phyloP scores from a whole-genome alignment of 2,888 invertebrate genomes.

The Thymelicus lineola region DNA sequence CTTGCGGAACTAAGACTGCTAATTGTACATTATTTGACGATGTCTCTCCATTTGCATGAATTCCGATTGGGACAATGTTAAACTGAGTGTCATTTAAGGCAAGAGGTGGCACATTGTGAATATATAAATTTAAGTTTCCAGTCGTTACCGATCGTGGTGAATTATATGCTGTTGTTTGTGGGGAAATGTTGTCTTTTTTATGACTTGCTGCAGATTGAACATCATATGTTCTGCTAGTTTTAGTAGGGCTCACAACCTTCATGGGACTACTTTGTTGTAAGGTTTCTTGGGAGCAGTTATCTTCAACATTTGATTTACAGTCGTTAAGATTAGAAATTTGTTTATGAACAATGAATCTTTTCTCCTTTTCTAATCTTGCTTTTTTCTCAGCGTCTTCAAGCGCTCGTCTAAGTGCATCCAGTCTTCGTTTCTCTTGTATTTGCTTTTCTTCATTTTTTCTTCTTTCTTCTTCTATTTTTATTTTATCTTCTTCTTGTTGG shows the following conservation, averaged over 20 bases:
- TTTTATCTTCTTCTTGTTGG: constrained; percentile 89
- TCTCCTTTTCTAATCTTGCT: constrained; percentile 88
- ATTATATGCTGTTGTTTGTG: constrained; percentile 73
- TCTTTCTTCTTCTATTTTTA: constrained; percentile 90
- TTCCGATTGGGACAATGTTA: constrained; percentile 76
- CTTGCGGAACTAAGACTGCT: constrained; percentile 86
- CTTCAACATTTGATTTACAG: constrained; percentile 54
- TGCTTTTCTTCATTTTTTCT: constrained; percentile 87
- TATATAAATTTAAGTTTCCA: constrained; percentile 74
- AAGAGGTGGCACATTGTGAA: constrained; percentile 75
- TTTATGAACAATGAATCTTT: constrained; percentile 69
- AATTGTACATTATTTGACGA: constrained; percentile 82
- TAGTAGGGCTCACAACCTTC: constrained; percentile 63
- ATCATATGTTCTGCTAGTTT: constrained; percentile 75
- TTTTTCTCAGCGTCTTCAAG: constrained; percentile 91
- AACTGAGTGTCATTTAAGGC: constrained; percentile 73
- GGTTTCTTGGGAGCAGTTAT: constrained; percentile 52
- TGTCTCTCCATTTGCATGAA: constrained; percentile 72
- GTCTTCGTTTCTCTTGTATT: constrained; percentile 89
- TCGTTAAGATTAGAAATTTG: constrained; percentile 56
- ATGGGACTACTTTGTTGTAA: constrained; percentile 47
- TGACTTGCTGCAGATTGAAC: constrained; percentile 72
- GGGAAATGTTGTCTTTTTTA: constrained; percentile 70
- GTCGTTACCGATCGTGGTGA: constrained; percentile 73
- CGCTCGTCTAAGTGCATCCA: constrained; percentile 91